Evolutionary conservation across 53 echinoderm and acorn worm species (phyloP), one percentile per base, ranked within the genome.

Genomic region (Temnopleurus reevesii): DNA sequence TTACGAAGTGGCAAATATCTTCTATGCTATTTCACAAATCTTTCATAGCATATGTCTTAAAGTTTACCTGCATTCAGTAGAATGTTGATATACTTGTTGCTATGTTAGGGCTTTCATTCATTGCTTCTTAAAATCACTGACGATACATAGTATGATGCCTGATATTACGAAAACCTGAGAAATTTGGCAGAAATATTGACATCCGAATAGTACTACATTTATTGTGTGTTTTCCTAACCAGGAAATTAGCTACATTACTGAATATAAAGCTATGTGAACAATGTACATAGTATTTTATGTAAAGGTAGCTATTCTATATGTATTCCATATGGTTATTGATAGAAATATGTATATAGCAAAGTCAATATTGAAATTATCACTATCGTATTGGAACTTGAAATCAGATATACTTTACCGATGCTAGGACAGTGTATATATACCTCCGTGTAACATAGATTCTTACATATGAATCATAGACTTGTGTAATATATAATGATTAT

Each of bases 131-230:
- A 71, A 71, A 71, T 41, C 0, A 49, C 71, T 71, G 18, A 64
- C 9, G 36, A 41, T 71, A 2, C 7, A 43, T 41, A 31, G 29
- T 63, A 33, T 29, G 24, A 31, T 41, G 41, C 41, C 2, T 71
- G 26, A 33, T n/a, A n/a, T n/a, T n/a, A n/a, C n/a, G 65, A 34
- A 64, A 13, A 64, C 33, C 35, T 4, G 5, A 18, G 36, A 41
- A 71, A 63, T 6, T 18, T 23, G 71, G 71, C 71, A 71, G 21
- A 43, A 41, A 43, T 21, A 8, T n/a, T 71, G 71, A 71, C n/a
- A 71, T 43, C 79, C 36, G 46, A 47, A 79, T 79, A 79, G 79
- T 79, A 79, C 79, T 79, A 79, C 79, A 79, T 79, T 41, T 49
- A 51, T 41, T 21, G 79, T 79, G 79, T 79, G 79, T 79, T 77